Conservation (phyloP, 2,888 invertebrate species). For the Erannis defoliaria region DNA sequence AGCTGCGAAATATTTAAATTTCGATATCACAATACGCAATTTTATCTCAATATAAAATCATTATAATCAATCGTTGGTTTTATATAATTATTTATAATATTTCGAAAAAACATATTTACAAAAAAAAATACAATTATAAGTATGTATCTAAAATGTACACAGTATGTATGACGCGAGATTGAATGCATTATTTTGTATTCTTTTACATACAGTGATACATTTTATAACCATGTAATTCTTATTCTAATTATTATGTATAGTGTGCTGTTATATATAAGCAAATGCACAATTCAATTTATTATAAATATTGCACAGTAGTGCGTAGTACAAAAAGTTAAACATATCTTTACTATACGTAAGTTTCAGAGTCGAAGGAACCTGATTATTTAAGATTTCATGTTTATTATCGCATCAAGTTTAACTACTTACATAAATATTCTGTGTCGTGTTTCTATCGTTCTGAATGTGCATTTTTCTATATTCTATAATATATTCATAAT, state of each 20-base stretch:
- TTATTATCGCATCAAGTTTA: constrained; percentile 28
- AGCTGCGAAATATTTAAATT: constrained; percentile 30
- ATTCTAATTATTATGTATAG: constrained; percentile 6
- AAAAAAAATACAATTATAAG: neutral
- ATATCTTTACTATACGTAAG: constrained; percentile 17
- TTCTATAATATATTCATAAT: constrained; percentile 14
- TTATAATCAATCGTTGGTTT: neutral
- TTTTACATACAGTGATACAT: constrained; percentile 69
- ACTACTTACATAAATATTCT: constrained; percentile 49
- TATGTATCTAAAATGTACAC: constrained; percentile 57
- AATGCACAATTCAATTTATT: constrained; percentile 26
- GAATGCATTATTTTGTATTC: constrained; percentile 65
- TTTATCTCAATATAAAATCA: constrained; percentile 7
- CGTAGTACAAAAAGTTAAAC: constrained; percentile 21
- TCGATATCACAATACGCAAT: constrained; percentile 11
- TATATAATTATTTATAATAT: too few relatives aligned
- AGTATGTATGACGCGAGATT: constrained; percentile 79
- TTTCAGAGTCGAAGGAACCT: constrained; percentile 77
- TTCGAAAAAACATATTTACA: neutral
- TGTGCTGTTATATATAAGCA: constrained; percentile 11
- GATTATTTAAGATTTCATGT: constrained; percentile 62
- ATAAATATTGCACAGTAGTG: constrained; percentile 36
- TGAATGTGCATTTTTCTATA: constrained; percentile 33
- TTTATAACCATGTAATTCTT: constrained; percentile 44
- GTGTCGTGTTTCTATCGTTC: constrained; percentile 48